Percentiles rank a stretch among this genome's conserved stretches.
These are phyloP conservation scores for Lasius fuliginosus DNA, from an alignment of 2,888 invertebrate species.

Conservation along the genomic window DNA sequence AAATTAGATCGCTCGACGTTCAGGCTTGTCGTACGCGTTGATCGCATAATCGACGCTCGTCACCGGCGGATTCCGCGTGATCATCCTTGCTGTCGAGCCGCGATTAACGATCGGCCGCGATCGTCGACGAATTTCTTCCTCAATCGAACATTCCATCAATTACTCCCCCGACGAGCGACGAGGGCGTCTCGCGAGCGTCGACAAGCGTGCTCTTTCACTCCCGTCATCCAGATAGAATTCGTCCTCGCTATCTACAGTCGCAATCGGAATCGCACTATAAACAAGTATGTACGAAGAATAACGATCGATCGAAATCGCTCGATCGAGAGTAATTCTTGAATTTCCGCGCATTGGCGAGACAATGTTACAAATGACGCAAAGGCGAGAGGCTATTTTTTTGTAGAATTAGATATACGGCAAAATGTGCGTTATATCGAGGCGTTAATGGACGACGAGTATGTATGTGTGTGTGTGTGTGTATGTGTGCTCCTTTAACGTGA, in stretches of 20 bases:
- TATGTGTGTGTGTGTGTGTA: too few relatives aligned
- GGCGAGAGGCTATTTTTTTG: conserved; percentile 6
- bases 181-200: conserved; percentile 8
- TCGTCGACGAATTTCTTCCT: conserved; percentile 12
- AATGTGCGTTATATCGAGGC: not conserved
- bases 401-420: not conserved
- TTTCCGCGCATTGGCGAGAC: not conserved
- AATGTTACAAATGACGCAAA: not conserved
- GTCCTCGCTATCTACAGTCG: not conserved
- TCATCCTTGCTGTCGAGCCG: conserved; percentile 16
- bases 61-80: not conserved
- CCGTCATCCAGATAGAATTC: conserved; percentile 27
- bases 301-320: not conserved
- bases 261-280: not conserved
- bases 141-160: conserved; percentile 44
- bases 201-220: conserved; percentile 3
- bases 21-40: conserved; percentile 5
- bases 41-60: conserved; percentile 14
- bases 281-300: not conserved
- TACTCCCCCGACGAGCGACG: not conserved
- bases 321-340: conserved; percentile 21
- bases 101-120: conserved; percentile 17
- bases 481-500: conserved; percentile 42
- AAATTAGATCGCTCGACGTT: conserved; percentile 10
- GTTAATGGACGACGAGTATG: conserved; percentile 25